Base-by-base conservation (phyloP, 2,113 vertebrate species). In the Sakesphorus luctuosus region DNA sequence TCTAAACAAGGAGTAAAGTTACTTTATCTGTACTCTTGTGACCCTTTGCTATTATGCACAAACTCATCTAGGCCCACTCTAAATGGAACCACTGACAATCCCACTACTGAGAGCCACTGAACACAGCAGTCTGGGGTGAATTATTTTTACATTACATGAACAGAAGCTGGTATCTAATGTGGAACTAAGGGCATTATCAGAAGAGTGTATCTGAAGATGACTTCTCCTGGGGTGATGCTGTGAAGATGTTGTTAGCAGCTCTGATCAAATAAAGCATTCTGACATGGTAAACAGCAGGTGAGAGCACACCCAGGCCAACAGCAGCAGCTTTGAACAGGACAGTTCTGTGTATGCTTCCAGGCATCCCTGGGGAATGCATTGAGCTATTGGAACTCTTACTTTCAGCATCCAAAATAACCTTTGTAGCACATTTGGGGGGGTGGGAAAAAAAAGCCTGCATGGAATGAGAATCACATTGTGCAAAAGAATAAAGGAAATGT, bases 371-470 rank as follows among this genome's bases (percentile, higher is more conserved):
- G 81, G 91, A 69, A 17, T 28, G 33, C 53, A 11, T 3, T 29
- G 67, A 91, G 71, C 49, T 91, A 4, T 72, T 91, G 78, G 18
- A 40, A 62, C 68, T 85, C 49, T 46, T 62, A 35, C 62, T 81
- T 76, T 53, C 82, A 82, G 63, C 85, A 83, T 93, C 63, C 55
- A 18, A 33, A 94, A 66, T 63, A 93, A 94, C 50, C 84, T 77
- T 50, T 82, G 63, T 69, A 76, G 23, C 31, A 25, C 10, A 6
- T 29, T 31, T 20, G 13, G 33, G 59, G 62, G 62, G n/a, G 58
- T 7, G 58, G 24, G 24, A 36, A 52, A 2, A 7, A 24, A 44
- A 73, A 38, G 87, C 76, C 77, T 66, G 50, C 8, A 3, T 53
- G 35, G 87, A 88, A 71, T 76, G 63, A 88, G 87, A 87, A 86